Evolutionary conservation across 2,888 invertebrate genomes (phyloP).

Genomic region (Microdon myrmicae): DNA sequence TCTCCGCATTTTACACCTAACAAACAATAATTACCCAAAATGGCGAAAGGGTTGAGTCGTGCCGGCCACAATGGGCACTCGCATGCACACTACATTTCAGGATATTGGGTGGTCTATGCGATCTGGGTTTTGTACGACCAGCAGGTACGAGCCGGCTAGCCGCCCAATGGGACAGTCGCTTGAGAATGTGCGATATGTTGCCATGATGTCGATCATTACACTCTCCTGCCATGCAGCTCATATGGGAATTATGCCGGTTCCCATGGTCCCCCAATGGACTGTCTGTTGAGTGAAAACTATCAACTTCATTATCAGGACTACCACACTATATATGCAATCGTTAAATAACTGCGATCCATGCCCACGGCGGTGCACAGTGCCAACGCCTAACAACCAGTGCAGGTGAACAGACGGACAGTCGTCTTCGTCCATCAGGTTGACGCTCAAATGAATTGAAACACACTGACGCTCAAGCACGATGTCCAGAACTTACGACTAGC

Average conservation of each 20-base stretch:
- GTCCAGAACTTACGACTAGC: conserved; percentile 13
- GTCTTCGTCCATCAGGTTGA: neutral
- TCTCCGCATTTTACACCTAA: conserved; percentile 43
- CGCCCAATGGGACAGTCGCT: conserved; percentile 15
- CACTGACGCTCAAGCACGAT: too few relatives aligned
- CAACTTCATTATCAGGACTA: conserved; percentile 43
- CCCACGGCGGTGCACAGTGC: conserved; percentile 25
- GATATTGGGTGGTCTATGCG: conserved; percentile 37
- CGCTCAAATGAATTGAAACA: too few relatives aligned
- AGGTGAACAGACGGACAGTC: neutral
- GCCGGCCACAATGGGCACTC: conserved; percentile 9
- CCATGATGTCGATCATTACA: conserved; percentile 19
- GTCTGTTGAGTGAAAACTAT: conserved; percentile 21
- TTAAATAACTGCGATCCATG: conserved; percentile 29
- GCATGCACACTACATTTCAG: too few relatives aligned
- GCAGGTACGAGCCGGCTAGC: conserved; percentile 14
- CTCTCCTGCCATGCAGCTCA: conserved; percentile 25
- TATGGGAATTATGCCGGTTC: conserved; percentile 41
- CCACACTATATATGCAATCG: conserved; percentile 30
- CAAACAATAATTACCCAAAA: conserved; percentile 46
- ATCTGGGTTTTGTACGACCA: conserved; percentile 2
- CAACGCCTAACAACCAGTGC: conserved; percentile 44
- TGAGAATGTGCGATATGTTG: conserved; percentile 26
- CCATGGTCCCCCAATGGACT: neutral
- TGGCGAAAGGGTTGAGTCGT: conserved; percentile 20